These are phyloP conservation scores for Edolisoma coerulescens DNA, from an alignment of 2,113 vertebrate species.

Conservation along the genomic window DNA sequence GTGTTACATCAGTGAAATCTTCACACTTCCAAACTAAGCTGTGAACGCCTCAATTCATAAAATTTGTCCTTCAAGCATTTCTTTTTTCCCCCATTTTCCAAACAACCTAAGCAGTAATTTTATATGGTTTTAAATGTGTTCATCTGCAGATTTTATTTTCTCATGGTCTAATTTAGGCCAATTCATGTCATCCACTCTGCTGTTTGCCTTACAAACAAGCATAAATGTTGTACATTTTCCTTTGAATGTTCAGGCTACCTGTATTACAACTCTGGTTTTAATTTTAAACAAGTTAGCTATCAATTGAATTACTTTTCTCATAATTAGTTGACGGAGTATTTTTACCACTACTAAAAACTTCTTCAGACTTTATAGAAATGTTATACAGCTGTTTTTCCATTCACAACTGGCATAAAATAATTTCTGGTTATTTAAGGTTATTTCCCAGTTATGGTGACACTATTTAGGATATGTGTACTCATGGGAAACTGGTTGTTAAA, in stretches of 20 bases:
- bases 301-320: neutral
- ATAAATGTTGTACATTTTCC: neutral
- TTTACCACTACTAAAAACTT: neutral
- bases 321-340: neutral
- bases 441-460: neutral
- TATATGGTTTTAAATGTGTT: neutral
- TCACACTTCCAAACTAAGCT: neutral
- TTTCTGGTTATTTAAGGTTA: neutral
- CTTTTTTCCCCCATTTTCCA: neutral
- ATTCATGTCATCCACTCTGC: neutral
- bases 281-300: neutral
- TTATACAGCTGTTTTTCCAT: neutral
- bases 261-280: neutral
- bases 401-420: neutral
- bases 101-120: neutral
- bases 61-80: neutral
- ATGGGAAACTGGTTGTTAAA: neutral
- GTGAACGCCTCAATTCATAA: neutral
- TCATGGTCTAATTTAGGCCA: neutral
- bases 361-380: neutral
- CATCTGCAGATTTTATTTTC: neutral
- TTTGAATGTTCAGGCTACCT: neutral
- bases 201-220: neutral
- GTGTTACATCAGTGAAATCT: neutral
- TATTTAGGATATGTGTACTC: neutral